Evolutionary conservation across 2,888 invertebrate genomes (phyloP), one percentile per base, ranked within the genome.

Genomic region (Trachelus tabidus): DNA sequence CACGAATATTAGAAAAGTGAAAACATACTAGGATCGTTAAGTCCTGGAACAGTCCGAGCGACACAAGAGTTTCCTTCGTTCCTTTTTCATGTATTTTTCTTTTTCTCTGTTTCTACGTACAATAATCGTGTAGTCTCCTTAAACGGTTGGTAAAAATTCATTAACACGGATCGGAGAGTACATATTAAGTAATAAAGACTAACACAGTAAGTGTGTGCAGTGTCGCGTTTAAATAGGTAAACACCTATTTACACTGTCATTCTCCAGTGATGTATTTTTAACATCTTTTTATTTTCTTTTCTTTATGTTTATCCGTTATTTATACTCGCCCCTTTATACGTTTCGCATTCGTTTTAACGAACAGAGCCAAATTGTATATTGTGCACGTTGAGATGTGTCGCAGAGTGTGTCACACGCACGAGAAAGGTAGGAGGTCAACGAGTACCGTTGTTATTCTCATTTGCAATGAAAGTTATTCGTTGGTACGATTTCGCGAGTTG

Each of bases 351-450:
- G 31, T 71, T 33, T 33, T 71, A 71, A 71, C 71, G 33, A 71
- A 71, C 77, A 74, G 80, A 80, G 83, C 84, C 74, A 73, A 76
- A 74, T 68, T 68, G 71, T 77, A 23, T 56, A 81, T 83, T 83
- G 79, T 81, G 80, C 81, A 79, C 75, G 33, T 40, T 35, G 80
- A 76, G 82, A 76, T 76, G 77, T 81, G 71, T 71, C 33, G 83
- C 82, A 77, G 79, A 73, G 80, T 83, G 83, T 86, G 85, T 85
- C 87, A 86, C 83, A 83, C 85, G 86, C 83, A 85, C 86, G 87
- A 88, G 87, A 89, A 88, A 89, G 87, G 86, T 88, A 88, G 87
- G 86, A 86, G 84, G 83, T 85, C 79, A 80, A 83, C 80, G 81
- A 81, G 79, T 82, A 83, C 82, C 83, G 80, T 56, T 9, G 1